phyloP scores from a whole-genome alignment of 2,888 invertebrate species.

The Sminthurinus aureus region DNA sequence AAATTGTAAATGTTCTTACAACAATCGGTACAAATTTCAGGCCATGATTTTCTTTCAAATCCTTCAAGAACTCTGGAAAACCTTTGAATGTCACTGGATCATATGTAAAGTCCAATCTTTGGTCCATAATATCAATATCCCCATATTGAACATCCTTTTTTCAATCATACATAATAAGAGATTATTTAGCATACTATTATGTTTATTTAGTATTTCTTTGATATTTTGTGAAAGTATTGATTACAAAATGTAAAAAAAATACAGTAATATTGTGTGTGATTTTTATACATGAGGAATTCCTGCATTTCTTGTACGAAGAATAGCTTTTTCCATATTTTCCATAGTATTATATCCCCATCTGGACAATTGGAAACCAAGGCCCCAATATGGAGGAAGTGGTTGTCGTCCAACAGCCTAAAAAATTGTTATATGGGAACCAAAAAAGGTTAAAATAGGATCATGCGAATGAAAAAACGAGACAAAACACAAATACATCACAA shows the following conservation, averaged over 20 bases:
- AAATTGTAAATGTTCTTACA: conserved; percentile 39
- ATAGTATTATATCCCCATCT: conserved; percentile 73
- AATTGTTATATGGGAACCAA: background rate
- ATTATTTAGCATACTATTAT: conserved; percentile 9
- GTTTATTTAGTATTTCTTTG: conserved; percentile 2
- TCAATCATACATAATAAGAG: background rate
- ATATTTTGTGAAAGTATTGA: conserved; percentile 3
- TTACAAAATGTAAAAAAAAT: background rate
- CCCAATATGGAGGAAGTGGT: conserved; percentile 86
- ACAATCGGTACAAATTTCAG: conserved; percentile 56
- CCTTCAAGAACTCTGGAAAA: conserved; percentile 73
- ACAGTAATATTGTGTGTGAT: background rate
- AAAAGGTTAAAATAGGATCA: background rate
- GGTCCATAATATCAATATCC: conserved; percentile 70
- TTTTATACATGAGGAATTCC: conserved; percentile 75
- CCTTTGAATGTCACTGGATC: conserved; percentile 70
- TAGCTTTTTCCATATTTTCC: conserved; percentile 71
- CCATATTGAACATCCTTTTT: conserved; percentile 54
- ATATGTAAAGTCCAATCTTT: conserved; percentile 80
- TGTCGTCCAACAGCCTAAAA: conserved; percentile 73
- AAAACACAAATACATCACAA: too few species aligned
- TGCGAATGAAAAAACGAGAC: background rate
- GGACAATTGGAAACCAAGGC: conserved; percentile 86
- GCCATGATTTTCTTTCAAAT: conserved; percentile 70
- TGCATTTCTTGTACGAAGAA: conserved; percentile 74